Base-by-base conservation (phyloP, 2,888 invertebrate species). In the Scaptomyza polygonia region DNA sequence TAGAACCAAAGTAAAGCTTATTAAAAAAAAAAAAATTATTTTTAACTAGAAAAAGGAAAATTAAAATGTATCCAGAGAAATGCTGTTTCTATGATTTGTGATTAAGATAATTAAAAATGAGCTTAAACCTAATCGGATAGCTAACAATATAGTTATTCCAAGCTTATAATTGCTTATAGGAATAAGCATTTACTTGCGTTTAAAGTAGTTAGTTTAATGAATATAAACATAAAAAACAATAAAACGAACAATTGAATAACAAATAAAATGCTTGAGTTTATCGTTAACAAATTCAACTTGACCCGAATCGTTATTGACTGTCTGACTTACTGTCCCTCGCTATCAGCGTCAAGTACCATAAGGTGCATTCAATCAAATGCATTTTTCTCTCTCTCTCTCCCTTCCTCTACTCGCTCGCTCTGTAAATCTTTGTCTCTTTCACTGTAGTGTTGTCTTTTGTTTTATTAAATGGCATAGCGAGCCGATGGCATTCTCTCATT, bases 241-340 rank as follows among this genome's bases (percentile, higher is more conserved):
- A 7, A 32, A 43, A 34, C 25, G 4, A 52, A 42, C 25, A 39
- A 54, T 71, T 65, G 42, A 66, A 55, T 29, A 34, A 25, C 7
- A 34, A 43, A 34, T 14, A 40, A 40, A 27, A 27, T 52, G 32
- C 12, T 57, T 39, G 36, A 44, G 58, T 73, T 70, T 76, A 76
- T 76, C 70, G 67, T 64, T 52, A 73, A 25, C 58, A 67, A 70
- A 67, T 45, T 61, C 61, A 68, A 73, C 86, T 83, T 81, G 80
- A 81, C 80, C 80, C 65, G 67, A 79, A 68, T 86, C 54, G 36
- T 43, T 5, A 42, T 16, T 8, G 30, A 58, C 29, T 36, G 34
- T 21, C 32, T 39, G 9, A 48, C n/a, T 18, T 12, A 18, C 8
- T 18, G 11, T 30, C 5, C n/a, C 1, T 12, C 9, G 63, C 77